Percentiles rank a stretch among this genome's conserved stretches.
phyloP scores from a whole-genome alignment of 2,888 invertebrate species.

The Drosophila buzzatii region DNA sequence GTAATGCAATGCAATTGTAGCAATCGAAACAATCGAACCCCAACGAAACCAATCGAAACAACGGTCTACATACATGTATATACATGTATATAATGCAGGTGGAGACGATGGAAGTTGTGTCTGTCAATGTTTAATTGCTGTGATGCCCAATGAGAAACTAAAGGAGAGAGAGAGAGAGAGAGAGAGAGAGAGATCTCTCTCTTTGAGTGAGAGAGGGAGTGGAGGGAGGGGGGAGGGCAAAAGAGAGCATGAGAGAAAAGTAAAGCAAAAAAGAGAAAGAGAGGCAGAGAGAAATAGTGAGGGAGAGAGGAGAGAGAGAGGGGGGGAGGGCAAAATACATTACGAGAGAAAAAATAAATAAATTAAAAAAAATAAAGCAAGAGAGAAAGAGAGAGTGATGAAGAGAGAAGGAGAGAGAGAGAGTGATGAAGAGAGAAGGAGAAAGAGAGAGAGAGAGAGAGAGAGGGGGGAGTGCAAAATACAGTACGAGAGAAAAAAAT shows the following conservation, averaged over 20 bases:
- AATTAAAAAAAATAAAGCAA: no score
- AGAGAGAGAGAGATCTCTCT: background rate
- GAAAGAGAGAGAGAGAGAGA: background rate
- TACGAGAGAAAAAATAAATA: no score
- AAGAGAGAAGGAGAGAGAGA: background rate
- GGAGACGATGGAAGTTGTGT: background rate
- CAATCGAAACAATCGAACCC: constrained; percentile 37
- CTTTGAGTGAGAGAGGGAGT: background rate
- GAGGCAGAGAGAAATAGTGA: background rate
- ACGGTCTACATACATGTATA: constrained; percentile 28
- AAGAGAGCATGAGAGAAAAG: no score
- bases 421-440: background rate
- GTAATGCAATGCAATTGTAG: constrained; percentile 62
- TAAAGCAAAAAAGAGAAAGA: no score
- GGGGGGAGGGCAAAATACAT: no score
- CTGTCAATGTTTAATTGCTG: constrained; percentile 10
- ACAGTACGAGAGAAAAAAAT: no score
- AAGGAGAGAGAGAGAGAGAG: background rate
- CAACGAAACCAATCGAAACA: constrained; percentile 34
- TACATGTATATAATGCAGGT: background rate
- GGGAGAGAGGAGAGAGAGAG: no score
- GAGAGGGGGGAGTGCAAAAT: no score
- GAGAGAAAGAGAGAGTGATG: background rate
- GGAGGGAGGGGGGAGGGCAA: no score
- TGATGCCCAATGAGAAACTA: background rate